These are phyloP conservation scores for Prionace glauca DNA, from an alignment of 2,797 vertebrate genomes.

Conservation along the genomic window DNA sequence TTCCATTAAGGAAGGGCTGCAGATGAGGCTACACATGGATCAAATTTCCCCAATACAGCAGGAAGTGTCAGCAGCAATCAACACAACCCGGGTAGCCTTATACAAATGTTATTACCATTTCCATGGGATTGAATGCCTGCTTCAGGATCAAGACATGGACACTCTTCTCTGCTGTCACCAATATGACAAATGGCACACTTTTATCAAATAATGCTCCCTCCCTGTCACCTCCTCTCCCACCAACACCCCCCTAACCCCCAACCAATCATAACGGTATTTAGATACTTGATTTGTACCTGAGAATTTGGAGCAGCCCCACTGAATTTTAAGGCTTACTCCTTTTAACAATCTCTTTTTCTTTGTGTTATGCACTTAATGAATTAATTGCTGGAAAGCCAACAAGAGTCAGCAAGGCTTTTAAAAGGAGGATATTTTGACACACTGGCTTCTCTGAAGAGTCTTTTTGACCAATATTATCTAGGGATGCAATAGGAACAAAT, in stretches of 20 bases:
- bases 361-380: background rate
- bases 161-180: background rate
- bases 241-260: too few species aligned
- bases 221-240: background rate
- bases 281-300: background rate
- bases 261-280: background rate
- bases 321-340: background rate
- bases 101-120: background rate
- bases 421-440: background rate
- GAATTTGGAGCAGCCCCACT: background rate
- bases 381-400: background rate
- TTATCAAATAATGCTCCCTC: background rate
- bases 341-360: background rate
- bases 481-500: background rate
- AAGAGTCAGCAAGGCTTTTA: background rate
- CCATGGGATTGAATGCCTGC: background rate
- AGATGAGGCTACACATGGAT: too few species aligned
- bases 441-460: background rate
- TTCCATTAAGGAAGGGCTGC: too few species aligned
- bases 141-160: background rate
- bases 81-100: background rate
- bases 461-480: background rate
- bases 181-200: background rate
- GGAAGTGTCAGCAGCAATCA: background rate
- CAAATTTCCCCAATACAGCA: too few species aligned